Percentiles rank a stretch among this genome's conserved stretches.
phyloP scores from a whole-genome alignment of 2,797 vertebrate genomes.

The Vespertilio murinus region DNA sequence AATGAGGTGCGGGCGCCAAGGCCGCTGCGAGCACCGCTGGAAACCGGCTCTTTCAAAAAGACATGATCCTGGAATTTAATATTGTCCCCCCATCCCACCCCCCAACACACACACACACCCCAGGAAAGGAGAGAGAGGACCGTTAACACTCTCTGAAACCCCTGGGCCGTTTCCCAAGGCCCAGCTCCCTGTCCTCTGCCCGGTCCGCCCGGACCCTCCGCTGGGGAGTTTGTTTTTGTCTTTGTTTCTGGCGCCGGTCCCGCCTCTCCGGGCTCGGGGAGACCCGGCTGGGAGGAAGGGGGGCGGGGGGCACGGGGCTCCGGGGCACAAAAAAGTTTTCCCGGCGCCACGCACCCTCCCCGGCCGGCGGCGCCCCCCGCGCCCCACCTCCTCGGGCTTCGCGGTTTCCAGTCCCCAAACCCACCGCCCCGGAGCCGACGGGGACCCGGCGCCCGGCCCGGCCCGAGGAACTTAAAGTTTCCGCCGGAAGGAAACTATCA shows the following conservation, averaged over 20 bases:
- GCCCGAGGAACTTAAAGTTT: slow-evolving; percentile 30
- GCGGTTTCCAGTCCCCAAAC: background rate
- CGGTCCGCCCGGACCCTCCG: background rate
- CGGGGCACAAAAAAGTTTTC: background rate
- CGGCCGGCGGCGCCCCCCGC: background rate
- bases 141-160: background rate
- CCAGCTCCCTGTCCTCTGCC: background rate
- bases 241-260: background rate
- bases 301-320: background rate
- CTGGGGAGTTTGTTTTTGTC: background rate
- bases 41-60: background rate
- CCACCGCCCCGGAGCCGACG: background rate
- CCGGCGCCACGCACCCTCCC: background rate
- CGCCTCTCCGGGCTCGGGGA: background rate
- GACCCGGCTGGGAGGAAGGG: background rate
- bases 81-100: background rate
- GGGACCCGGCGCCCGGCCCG: background rate
- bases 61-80: background rate
- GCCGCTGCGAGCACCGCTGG: background rate
- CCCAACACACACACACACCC: no score
- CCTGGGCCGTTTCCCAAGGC: background rate
- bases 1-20: background rate
- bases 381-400: background rate
- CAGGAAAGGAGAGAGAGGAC: background rate
- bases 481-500: slow-evolving; percentile 63